Evolutionary conservation across 2,113 vertebrate genomes (phyloP).

Genomic region (Coturnix japonica): DNA sequence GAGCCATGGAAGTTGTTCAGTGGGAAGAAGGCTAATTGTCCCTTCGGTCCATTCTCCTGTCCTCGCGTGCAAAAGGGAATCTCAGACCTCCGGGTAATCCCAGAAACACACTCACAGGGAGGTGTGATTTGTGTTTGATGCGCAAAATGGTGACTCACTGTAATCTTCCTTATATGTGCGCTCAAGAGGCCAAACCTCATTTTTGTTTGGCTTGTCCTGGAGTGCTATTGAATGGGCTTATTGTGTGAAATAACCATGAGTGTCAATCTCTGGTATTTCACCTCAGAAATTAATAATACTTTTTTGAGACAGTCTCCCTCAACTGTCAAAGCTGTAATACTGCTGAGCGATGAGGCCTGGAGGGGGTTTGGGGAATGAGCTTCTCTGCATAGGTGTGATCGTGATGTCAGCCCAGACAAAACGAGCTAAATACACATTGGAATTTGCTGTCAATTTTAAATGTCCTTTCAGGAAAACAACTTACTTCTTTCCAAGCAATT

Average conservation of each 20-base stretch:
- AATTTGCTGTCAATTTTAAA: slow-evolving; percentile 41
- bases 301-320: slow-evolving; percentile 51
- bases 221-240: slow-evolving; percentile 19
- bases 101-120: neutral
- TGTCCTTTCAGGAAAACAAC: slow-evolving; percentile 9
- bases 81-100: neutral
- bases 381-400: slow-evolving; percentile 12
- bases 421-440: neutral
- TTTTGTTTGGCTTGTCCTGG: slow-evolving; percentile 28
- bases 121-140: neutral
- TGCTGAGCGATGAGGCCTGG: neutral
- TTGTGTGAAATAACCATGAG: slow-evolving; percentile 41
- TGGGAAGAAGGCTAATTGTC: neutral
- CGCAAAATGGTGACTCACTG: neutral
- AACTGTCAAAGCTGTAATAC: slow-evolving; percentile 42
- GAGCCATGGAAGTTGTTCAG: neutral
- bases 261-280: slow-evolving; percentile 57
- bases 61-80: neutral
- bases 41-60: neutral
- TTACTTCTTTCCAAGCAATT: neutral
- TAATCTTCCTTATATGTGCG: neutral
- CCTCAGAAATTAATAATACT: slow-evolving; percentile 60
- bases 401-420: slow-evolving; percentile 8
- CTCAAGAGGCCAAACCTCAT: slow-evolving; percentile 12
- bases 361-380: neutral